Evolutionary conservation across 2,797 vertebrate genomes (phyloP).

Genomic region (Gadopsis marmoratus): DNA sequence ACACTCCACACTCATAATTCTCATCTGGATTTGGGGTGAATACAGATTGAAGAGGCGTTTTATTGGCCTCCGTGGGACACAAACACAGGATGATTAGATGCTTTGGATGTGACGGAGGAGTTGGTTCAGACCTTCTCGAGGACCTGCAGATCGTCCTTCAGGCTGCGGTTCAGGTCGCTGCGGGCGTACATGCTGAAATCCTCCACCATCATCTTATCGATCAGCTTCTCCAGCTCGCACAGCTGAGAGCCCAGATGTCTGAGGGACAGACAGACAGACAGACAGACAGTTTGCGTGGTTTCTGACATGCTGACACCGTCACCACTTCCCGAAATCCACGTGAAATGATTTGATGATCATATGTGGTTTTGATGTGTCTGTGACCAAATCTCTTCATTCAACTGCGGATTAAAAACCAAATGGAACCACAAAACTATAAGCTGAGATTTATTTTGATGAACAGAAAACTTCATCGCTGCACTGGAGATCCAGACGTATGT

Average conservation of each 20-base stretch:
- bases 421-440: too few relatives aligned
- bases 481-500: too few relatives aligned
- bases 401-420: too few relatives aligned
- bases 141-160: constrained; percentile 92
- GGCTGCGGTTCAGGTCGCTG: constrained; percentile 91
- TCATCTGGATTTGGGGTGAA: not conserved
- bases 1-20: not conserved
- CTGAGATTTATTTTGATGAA: too few relatives aligned
- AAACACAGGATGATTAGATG: not conserved
- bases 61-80: not conserved
- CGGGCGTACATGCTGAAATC: constrained; percentile 95
- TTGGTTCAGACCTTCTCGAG: constrained; percentile 91
- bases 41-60: not conserved
- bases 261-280: constrained; percentile 20
- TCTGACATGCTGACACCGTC: not conserved
- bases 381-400: too few relatives aligned
- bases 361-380: not conserved
- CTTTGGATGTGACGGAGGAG: not conserved
- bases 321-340: not conserved
- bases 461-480: too few relatives aligned
- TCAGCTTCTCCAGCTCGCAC: constrained; percentile 98
- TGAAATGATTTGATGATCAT: not conserved
- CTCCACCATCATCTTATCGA: constrained; percentile 99
- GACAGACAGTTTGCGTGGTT: not conserved
- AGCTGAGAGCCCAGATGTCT: constrained; percentile 99